Base-by-base conservation (phyloP, 2,888 invertebrate genomes). In the Diplazon laetatorius region DNA sequence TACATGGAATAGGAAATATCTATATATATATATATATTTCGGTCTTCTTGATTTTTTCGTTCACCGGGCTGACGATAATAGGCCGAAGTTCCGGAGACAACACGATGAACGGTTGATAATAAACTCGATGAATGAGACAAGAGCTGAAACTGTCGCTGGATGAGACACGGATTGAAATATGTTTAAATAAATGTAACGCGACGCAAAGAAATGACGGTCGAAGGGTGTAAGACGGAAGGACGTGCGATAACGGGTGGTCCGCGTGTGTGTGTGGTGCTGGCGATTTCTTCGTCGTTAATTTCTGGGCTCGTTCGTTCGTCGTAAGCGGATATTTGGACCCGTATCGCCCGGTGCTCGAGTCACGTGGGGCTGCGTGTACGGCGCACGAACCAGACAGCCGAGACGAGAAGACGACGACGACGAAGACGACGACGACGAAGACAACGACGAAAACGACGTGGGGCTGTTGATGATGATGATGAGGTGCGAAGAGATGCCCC, bases 401-500 rank as follows among this genome's bases (percentile, higher is more conserved):
- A n/a, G n/a, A 48, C 62, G 63, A 69, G n/a, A 50, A 70, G 20
- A 50, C n/a, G 65, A 65, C 76, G 81, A 81, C 83, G 88, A 84
- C 30, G 14, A 55, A 30, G 16, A 22, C 50, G 0, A 22, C 20
- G 55, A 48, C 60, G 57, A 69, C 65, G 76, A 20, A 18, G 57
- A 70, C 76, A 80, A 81, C 83, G 87, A 84, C 85, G 84, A 85
- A 83, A 84, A 85, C 87, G 83, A 82, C 82, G 80, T 80, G 81
- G n/a, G n/a, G 86, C 86, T 85, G 89, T 88, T 89, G 89, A 89
- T 89, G 89, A 90, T 87, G 89, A 90, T 91, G 90, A 91, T 91
- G 91, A 91, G 91, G 91, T 91, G 91, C 89, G 90, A 91, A 91
- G 90, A 90, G 90, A 91, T 86, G 88, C 87, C 87, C 82, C 84